Conservation (phyloP, 2,113 vertebrate genomes). For the Microcebus lehilahytsara region DNA sequence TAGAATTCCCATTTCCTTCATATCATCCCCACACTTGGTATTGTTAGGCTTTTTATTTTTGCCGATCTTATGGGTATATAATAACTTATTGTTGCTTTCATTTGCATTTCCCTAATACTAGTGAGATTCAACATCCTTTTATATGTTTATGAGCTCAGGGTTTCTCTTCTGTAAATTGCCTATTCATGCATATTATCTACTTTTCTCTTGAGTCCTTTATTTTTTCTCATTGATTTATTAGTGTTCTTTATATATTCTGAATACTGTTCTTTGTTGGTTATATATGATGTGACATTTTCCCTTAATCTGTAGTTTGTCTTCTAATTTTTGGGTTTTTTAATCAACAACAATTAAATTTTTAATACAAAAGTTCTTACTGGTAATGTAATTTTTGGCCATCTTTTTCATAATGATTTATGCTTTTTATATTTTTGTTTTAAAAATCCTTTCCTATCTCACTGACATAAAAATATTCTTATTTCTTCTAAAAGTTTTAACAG, state of each 20-base stretch:
- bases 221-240: neutral
- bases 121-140: neutral
- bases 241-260: neutral
- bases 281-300: neutral
- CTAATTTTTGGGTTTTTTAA: neutral
- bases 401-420: neutral
- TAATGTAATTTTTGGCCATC: neutral
- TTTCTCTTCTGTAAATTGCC: neutral
- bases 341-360: neutral
- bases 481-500: neutral
- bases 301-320: neutral
- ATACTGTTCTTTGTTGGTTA: neutral
- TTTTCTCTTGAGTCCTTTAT: neutral
- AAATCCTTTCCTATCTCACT: neutral
- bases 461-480: neutral
- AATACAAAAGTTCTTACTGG: neutral
- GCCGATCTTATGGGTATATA: neutral
- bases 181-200: neutral
- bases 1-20: neutral
- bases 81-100: neutral
- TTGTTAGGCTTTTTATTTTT: neutral
- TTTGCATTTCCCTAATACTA: neutral
- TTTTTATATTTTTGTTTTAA: constrained; percentile 23
- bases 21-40: neutral
- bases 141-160: neutral